A percentile compares a stretch with the other conserved stretches of the same genome.
Evolutionary conservation across 2,797 vertebrate species (phyloP).

Genomic region (Acanthurus leucopareius): DNA sequence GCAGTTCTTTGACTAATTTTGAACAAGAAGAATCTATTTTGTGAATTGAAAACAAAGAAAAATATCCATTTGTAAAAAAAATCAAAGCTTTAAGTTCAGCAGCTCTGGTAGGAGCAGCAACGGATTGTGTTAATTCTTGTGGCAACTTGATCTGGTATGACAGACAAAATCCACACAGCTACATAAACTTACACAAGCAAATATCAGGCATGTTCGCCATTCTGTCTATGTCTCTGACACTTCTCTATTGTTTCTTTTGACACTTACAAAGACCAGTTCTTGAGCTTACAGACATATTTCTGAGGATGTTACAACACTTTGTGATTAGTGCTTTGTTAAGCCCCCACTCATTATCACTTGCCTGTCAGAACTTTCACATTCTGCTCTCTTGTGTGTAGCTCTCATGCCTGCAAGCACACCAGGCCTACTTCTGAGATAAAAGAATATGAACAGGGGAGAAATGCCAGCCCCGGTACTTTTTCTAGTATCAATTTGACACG

Average conservation of each 20-base stretch:
- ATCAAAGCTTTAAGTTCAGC: constrained; percentile 1
- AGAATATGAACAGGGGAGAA: constrained; percentile 26
- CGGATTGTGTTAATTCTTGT: constrained; percentile 10
- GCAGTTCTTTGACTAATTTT: not conserved
- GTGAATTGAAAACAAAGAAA: not conserved
- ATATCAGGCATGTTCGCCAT: constrained; percentile 21
- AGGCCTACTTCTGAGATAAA: constrained; percentile 22
- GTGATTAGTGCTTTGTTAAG: constrained; percentile 65
- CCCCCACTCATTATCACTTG: constrained; percentile 55
- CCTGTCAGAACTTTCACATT: constrained; percentile 58
- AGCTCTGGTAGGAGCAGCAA: not conserved
- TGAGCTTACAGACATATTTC: constrained; percentile 54
- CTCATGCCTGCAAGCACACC: constrained; percentile 25
- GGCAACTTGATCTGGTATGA: constrained; percentile 10
- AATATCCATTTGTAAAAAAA: not conserved
- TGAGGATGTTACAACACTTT: constrained; percentile 40
- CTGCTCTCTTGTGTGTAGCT: constrained; percentile 24
- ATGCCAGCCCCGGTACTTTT: constrained; percentile 28
- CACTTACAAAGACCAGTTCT: constrained; percentile 29
- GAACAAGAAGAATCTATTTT: not conserved
- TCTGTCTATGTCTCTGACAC: constrained; percentile 9
- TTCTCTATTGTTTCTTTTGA: constrained; percentile 22
- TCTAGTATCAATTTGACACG: constrained; percentile 62
- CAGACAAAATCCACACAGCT: constrained; percentile 17
- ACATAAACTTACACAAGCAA: constrained; percentile 35